Base-by-base conservation (phyloP, 2,888 invertebrate genomes). In the Melanargia galathea region DNA sequence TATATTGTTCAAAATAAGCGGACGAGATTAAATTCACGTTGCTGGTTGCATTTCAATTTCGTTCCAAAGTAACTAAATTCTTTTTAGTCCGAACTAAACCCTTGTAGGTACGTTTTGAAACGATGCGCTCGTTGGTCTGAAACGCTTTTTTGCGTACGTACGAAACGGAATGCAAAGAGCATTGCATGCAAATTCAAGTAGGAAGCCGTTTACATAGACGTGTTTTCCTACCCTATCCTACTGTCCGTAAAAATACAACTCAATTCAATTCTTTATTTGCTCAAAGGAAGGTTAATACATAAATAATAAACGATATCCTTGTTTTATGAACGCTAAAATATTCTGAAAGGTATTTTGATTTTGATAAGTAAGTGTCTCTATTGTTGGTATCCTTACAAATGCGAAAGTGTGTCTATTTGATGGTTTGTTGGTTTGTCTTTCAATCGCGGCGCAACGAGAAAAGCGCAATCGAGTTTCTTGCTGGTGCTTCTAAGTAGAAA, bases 161-260 rank as follows among this genome's bases (percentile, higher is more conserved):
- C 16, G 33, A 35, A 52, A 52, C 13, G 35, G 52, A 33, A 52
- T 10, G 33, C 33, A 33, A 35, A 52, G 52, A 18, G 35, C 18
- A 18, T 52, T 33, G 52, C 33, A 52, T 35, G 35, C 35, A 52
- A 52, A 52, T 51, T 52, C 52, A 33, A 52, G 6, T 22, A 20
- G 35, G 52, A 35, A 35, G 20, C 20, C 10, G 52, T 52, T 52
- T 52, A 20, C 52, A 35, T 20, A 33, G 33, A 49, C 26, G 26
- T 49, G 49, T 35, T 52, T 33, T 52, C 35, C 30, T 33, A 33
- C 11, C 16, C 51, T 11, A 40, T 16, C 51, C 18, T 16, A 26
- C 13, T 49, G 24, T 16, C 8, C 1, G 16, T 18, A 18, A 2
- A 18, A 8, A 8, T 16, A 43, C 43, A 18, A 43, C 16, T 43